Base-by-base conservation (phyloP, 2,888 invertebrate genomes). In the Amblyteles armatorius region DNA sequence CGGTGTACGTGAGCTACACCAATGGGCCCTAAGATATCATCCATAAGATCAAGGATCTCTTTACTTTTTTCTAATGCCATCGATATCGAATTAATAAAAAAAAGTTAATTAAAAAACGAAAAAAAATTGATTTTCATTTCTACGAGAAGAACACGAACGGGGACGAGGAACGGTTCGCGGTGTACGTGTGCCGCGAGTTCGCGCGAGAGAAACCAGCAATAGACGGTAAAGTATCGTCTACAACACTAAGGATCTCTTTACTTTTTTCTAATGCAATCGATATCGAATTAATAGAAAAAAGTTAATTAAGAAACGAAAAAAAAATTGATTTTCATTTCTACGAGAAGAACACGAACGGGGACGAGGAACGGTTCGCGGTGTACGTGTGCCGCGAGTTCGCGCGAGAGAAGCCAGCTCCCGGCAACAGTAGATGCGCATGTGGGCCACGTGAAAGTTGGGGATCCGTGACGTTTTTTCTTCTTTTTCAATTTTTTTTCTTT, bases 391-490 rank as follows among this genome's bases (percentile, higher is more conserved):
- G 50, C 33, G 76, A 48, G 65, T 76, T 76, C 50, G 63, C 63
- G 63, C 74, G 50, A 19, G 33, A 29, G 60, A 3, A 6, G 33
- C 60, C 73, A 40, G 81, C 73, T 74, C 73, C 73, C 81, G 79
- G 83, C 79, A 86, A 86, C 86, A 84, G 84, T 84, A 83, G 85
- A 81, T 78, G 83, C 82, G 89, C 91, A 92, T 92, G 91, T 93
- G 91, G 93, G 93, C 91, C 93, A 92, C 91, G 93, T 92, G 93
- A 93, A 93, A 93, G 93, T 93, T 90, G 85, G 88, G 87, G 83
- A 87, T 83, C 79, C 80, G 80, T 80, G 84, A 84, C 82, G 79
- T 82, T 79, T 78, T 81, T 76, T 73, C 60, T 57, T 26, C n/a
- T 33, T 71, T 33, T 29, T 63, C 52, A 60, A 50, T 69, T 50